Base-by-base conservation (phyloP, 2,888 invertebrate species). In the Rotaria socialis region DNA sequence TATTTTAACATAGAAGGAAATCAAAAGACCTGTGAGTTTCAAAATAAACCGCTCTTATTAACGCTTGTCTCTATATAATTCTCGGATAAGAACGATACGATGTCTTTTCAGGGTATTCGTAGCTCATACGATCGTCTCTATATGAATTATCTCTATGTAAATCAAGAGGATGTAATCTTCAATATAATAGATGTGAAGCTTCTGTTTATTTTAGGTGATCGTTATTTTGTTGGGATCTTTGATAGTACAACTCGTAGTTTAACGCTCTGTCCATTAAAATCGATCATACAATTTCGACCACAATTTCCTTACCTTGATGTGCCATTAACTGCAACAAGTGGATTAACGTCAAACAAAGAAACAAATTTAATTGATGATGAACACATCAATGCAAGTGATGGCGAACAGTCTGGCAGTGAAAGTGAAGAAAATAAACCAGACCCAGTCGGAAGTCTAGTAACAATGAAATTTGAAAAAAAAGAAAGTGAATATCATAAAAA, bases 401-500 rank as follows among this genome's bases (percentile, higher is more conserved):
- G 80, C 7, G 80, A 80, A 47, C 80, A 80, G 14, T 80, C 80
- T 4, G 80, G 47, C 1, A 80, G 47, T 80, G 67, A 67, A 67
- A 80, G 47, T 80, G 80, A 80, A 80, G 80, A 80, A 47, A 47
- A 47, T 47, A 47, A 80, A 80, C 43, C 43, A 24, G 47, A 24
- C 47, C 43, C 80, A 3, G 14, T 2, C 2, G 47, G 47, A 80
- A 80, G 80, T 80, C 47, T 80, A 80, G 47, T 80, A 43, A 80
- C 80, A 80, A 80, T 80, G 80, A 80, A 80, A 47, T 80, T 80
- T n/a, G 80, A 47, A n/a, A 80, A 80, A 47, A 80, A 80, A 47
- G 80, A 80, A 80, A 80, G 80, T 47, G 80, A 80, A 47, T 80
- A 80, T 80, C 80, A 80, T 80, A 80, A 80, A n/a, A 80, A 80